phyloP scores from a whole-genome alignment of 1,140 invertebrate genomes.

The Chironomus striatipennis region DNA sequence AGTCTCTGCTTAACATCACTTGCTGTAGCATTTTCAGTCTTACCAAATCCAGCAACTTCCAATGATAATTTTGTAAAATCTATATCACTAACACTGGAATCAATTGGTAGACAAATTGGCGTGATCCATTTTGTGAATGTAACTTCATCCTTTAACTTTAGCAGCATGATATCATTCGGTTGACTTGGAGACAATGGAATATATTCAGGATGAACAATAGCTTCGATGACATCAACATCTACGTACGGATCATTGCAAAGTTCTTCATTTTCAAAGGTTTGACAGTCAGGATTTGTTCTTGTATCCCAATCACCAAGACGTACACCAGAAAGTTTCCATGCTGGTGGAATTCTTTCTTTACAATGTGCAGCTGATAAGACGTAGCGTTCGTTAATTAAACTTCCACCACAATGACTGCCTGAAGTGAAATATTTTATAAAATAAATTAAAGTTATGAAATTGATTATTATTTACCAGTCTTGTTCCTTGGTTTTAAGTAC shows the following conservation, averaged over 20 bases:
- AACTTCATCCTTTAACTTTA: conserved; percentile 49
- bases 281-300: conserved; percentile 46
- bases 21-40: conserved; percentile 42
- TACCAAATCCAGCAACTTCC: conserved; percentile 57
- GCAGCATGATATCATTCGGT: conserved; percentile 57
- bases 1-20: conserved; percentile 32
- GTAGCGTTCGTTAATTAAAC: conserved; percentile 55
- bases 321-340: conserved; percentile 36
- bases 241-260: conserved; percentile 44
- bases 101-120: conserved; percentile 61
- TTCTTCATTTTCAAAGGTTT: conserved; percentile 32
- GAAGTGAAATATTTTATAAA: not conserved
- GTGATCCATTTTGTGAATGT: conserved; percentile 49
- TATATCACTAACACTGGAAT: conserved; percentile 32
- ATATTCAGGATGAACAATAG: conserved; percentile 54
- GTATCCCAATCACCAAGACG: conserved; percentile 57
- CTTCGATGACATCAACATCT: conserved; percentile 46
- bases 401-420: conserved; percentile 55
- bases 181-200: conserved; percentile 43
- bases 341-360: conserved; percentile 42
- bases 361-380: conserved; percentile 65
- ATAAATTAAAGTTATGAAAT: not conserved
- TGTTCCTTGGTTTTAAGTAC: no score
- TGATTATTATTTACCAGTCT: not conserved
- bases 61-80: conserved; percentile 38